A percentile compares a stretch with the other conserved stretches of the same genome.
Conservation (phyloP, 2,797 vertebrate genomes). For the Cetoscarus ocellatus region DNA sequence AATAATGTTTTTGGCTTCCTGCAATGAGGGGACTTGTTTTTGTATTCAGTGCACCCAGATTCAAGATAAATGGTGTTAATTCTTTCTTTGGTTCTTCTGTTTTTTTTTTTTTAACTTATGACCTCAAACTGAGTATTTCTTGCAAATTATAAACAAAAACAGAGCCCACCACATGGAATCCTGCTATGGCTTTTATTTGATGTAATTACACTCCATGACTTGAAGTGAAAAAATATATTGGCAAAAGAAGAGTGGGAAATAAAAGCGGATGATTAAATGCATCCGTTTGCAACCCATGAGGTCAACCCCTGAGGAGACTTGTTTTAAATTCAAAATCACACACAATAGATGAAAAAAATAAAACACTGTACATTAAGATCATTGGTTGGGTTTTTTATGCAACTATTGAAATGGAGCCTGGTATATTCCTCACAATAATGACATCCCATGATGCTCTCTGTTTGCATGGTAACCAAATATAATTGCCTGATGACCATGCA, state of each 20-base stretch:
- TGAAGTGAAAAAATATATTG: neutral
- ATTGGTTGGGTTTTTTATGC: conserved; percentile 52
- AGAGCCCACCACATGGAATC: conserved; percentile 6
- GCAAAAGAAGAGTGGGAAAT: conserved; percentile 6
- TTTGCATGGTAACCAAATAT: conserved; percentile 86
- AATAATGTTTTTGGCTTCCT: conserved; percentile 12
- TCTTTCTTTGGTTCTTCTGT: neutral
- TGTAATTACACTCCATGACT: conserved; percentile 40
- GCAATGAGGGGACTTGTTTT: conserved; percentile 21
- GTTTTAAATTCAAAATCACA: conserved; percentile 44
- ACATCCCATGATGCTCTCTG: conserved; percentile 79
- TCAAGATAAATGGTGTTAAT: conserved; percentile 18
- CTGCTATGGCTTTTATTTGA: conserved; percentile 25
- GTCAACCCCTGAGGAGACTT: conserved; percentile 10
- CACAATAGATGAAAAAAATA: neutral
- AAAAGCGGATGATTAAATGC: conserved; percentile 7
- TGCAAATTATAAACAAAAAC: conserved; percentile 37
- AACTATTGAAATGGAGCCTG: conserved; percentile 54
- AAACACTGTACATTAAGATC: conserved; percentile 42
- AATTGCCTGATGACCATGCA: conserved; percentile 86
- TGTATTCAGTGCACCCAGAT: neutral
- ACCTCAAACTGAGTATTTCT: conserved; percentile 8
- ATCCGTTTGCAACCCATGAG: conserved; percentile 23
- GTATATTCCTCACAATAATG: conserved; percentile 77
- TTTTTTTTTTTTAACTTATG: conserved; percentile 18